phyloP scores from a whole-genome alignment of 1,140 invertebrate genomes.

The Akabosia matsudoensis region DNA sequence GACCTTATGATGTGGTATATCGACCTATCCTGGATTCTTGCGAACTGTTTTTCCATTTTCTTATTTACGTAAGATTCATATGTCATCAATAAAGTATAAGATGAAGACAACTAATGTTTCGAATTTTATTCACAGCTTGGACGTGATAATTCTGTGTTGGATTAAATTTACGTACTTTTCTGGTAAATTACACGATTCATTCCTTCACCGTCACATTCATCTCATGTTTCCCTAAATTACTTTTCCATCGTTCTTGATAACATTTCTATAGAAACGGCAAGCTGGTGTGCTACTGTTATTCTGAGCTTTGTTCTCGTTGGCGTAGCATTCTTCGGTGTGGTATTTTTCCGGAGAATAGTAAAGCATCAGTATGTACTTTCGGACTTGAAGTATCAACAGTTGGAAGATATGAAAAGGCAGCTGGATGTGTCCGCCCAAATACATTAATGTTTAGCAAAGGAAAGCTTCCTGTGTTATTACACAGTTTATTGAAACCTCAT shows the following conservation, averaged over 20 bases:
- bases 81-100: too few species aligned
- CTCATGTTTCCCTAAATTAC: not conserved
- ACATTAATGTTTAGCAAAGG: not conserved
- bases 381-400: constrained; percentile 42
- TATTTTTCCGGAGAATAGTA: constrained; percentile 44
- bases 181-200: not conserved
- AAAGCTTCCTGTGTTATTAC: not conserved
- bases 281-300: constrained; percentile 42
- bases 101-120: too few species aligned
- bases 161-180: constrained; percentile 47
- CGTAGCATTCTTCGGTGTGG: constrained; percentile 40
- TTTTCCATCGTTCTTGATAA: not conserved
- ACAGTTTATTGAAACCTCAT: not conserved
- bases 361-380: constrained; percentile 43
- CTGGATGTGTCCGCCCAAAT: constrained; percentile 25
- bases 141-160: constrained; percentile 44
- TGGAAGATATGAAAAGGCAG: constrained; percentile 45
- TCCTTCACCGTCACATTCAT: not conserved
- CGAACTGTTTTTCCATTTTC: too few species aligned
- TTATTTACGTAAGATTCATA: too few species aligned
- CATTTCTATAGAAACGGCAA: constrained; percentile 25
- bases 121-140: too few species aligned
- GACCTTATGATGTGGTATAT: constrained; percentile 34
- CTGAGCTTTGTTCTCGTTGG: constrained; percentile 40
- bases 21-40: constrained; percentile 44